Evolutionary conservation across 2,113 vertebrate species (phyloP).

Genomic region (Gambusia holbrooki): DNA sequence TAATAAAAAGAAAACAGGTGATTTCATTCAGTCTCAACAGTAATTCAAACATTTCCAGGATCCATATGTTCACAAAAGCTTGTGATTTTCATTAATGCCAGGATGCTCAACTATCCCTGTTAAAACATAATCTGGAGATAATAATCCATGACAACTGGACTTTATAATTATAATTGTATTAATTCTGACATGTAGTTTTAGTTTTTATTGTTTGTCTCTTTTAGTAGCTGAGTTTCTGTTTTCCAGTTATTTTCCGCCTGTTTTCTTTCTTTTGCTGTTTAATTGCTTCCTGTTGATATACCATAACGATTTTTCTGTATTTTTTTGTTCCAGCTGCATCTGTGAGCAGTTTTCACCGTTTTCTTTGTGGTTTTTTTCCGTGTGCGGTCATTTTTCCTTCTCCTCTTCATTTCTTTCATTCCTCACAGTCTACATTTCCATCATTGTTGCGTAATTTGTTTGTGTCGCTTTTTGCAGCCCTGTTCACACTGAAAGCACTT

Average conservation of each 20-base stretch:
- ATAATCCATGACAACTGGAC: too few relatives aligned
- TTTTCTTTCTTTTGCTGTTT: background rate
- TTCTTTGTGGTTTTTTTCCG: background rate
- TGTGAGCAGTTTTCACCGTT: background rate
- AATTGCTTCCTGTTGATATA: too few relatives aligned
- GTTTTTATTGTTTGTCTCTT: background rate
- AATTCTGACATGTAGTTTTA: too few relatives aligned
- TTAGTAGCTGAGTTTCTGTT: background rate
- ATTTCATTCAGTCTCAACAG: too few relatives aligned
- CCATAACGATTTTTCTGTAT: too few relatives aligned
- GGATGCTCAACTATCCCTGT: too few relatives aligned
- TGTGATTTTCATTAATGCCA: too few relatives aligned
- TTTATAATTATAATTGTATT: too few relatives aligned
- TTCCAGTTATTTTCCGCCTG: background rate
- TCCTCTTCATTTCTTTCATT: background rate
- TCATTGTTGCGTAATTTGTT: constrained; percentile 1
- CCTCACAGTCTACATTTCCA: background rate
- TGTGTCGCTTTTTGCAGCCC: background rate
- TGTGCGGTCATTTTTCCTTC: background rate
- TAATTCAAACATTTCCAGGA: too few relatives aligned
- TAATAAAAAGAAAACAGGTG: too few relatives aligned
- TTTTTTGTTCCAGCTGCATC: background rate
- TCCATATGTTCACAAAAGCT: too few relatives aligned
- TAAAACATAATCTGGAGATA: too few relatives aligned
- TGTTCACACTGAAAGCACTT: background rate